Conservation (phyloP, 1,140 invertebrate genomes). For the Drosophila sproati region DNA sequence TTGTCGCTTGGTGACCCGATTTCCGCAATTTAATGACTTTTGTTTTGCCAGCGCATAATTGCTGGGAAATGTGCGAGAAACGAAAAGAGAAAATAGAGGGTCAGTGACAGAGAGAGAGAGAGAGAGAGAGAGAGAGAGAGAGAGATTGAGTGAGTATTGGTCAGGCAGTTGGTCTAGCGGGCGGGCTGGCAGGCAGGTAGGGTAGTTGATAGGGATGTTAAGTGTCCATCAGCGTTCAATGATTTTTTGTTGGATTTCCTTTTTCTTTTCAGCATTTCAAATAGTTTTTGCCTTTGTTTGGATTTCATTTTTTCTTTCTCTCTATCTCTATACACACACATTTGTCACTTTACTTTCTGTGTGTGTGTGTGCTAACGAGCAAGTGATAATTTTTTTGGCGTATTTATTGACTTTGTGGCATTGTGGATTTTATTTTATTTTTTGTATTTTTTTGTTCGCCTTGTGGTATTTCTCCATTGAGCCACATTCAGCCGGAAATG, state of each 20-base stretch:
- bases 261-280: conserved; percentile 39
- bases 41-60: conserved; percentile 79
- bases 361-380: conserved; percentile 62
- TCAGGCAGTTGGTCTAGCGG: conserved; percentile 12
- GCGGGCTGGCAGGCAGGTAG: conserved; percentile 15
- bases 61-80: conserved; percentile 61
- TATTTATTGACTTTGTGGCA: conserved; percentile 79
- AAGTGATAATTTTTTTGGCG: conserved; percentile 73
- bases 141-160: conserved; percentile 25
- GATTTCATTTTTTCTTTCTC: conserved; percentile 30
- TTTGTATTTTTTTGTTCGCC: conserved; percentile 12
- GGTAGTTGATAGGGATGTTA: conserved; percentile 33
- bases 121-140: conserved; percentile 11
- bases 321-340: background rate
- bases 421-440: conserved; percentile 59
- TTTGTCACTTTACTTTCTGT: conserved; percentile 16
- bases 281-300: conserved; percentile 59
- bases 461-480: conserved; percentile 25
- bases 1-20: conserved; percentile 76
- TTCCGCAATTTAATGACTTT: conserved; percentile 82
- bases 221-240: conserved; percentile 58
- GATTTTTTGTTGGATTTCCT: conserved; percentile 69
- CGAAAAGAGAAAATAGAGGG: conserved; percentile 12
- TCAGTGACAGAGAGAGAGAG: no score
- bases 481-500: conserved; percentile 65